Base-by-base conservation (phyloP, 1,140 invertebrate species). In the Rhagoletis pomonella region DNA sequence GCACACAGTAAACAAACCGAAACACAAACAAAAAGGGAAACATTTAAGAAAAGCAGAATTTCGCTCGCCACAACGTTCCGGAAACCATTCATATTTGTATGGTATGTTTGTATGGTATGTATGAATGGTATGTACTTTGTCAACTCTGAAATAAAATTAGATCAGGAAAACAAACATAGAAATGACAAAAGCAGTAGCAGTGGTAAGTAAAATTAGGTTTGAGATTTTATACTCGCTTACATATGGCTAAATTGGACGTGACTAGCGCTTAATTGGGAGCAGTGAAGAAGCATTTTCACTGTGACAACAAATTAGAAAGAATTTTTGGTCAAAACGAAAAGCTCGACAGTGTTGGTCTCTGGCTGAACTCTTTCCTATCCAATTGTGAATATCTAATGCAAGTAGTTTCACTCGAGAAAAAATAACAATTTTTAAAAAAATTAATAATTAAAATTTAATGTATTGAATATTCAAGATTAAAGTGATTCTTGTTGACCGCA, bases 191-290 rank as follows among this genome's bases (percentile, higher is more conserved):
- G 0, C 60, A 12, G 17, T 62, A 14, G 4, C 9, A 14, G 60
- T 14, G 2, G 4, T 14, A 9, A 62, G 60, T n/a, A 14, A 14
- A n/a, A n/a, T 62, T 62, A 62, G 12, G 12, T 17, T 14, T 9
- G 60, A n/a, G 60, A 62, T 62, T 62, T 62, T 62, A 14, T n/a
- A n/a, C 4, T 62, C 60, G 60, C n/a, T 14, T 17, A 62, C 60
- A 95, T 89, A 94, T 94, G 1, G 96, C 96, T 60, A 95, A 96
- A 62, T 4, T 67, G 4, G 64, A 67, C 64, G 64, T 67, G 64
- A 19, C 64, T 10, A 9, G 29, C 6, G 64, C 64, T 67, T 67
- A 67, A 67, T 67, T 67, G n/a, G 29, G 4, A 67, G n/a, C 64
- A 67, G 39, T 67, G 64, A 39, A 67, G 17, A 19, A 67, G 4